phyloP scores from a whole-genome alignment of 2,113 vertebrate species.

The Festucalex cinctus region DNA sequence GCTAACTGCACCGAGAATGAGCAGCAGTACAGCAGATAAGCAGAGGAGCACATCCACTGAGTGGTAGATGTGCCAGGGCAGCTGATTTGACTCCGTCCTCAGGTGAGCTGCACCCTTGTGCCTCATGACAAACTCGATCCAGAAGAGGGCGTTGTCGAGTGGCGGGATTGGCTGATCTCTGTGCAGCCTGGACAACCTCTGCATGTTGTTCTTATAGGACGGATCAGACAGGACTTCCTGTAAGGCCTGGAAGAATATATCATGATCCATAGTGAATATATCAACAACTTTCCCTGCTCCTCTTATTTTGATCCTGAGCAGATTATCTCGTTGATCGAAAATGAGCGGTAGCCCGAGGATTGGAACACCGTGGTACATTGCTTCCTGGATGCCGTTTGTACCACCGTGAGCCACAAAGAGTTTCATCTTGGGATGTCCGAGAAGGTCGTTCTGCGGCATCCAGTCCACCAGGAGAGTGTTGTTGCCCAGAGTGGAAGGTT shows the following conservation, averaged over 20 bases:
- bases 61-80: slow-evolving; percentile 69
- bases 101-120: slow-evolving; percentile 73
- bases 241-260: slow-evolving; percentile 48
- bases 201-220: slow-evolving; percentile 67
- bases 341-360: slow-evolving; percentile 67
- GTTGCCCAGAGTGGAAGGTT: slow-evolving; percentile 57
- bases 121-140: slow-evolving; percentile 75
- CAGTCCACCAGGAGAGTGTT: slow-evolving; percentile 68
- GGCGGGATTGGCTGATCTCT: slow-evolving; percentile 62
- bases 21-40: slow-evolving; percentile 24
- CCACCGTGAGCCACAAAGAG: slow-evolving; percentile 69
- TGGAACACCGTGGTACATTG: slow-evolving; percentile 69
- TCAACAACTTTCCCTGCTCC: slow-evolving; percentile 58
- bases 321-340: slow-evolving; percentile 71
- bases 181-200: slow-evolving; percentile 66
- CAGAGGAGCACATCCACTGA: slow-evolving; percentile 60
- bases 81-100: slow-evolving; percentile 62
- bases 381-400: slow-evolving; percentile 69
- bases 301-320: slow-evolving; percentile 48
- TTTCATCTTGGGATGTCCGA: slow-evolving; percentile 64
- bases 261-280: slow-evolving; percentile 44
- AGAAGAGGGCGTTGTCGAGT: slow-evolving; percentile 67
- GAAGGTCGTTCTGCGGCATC: slow-evolving; percentile 71
- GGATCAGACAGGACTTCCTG: slow-evolving; percentile 61
- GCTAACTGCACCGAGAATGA: slow-evolving; percentile 10